Evolutionary conservation across 1,140 invertebrate genomes (phyloP).

Genomic region (Calosoma granatense): DNA sequence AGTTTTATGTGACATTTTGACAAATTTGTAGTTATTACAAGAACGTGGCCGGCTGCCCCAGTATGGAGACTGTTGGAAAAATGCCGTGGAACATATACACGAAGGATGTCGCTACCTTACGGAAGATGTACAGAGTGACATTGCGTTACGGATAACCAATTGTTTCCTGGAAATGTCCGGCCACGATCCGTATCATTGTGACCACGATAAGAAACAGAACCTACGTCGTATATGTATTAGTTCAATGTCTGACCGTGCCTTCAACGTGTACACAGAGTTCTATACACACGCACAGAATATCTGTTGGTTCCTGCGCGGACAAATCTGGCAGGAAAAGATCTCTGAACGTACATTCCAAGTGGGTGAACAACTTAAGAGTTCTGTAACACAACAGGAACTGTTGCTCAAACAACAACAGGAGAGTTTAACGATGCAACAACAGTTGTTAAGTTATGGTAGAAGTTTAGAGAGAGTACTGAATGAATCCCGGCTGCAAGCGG

Average conservation of each 20-base stretch:
- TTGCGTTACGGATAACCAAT: slow-evolving; percentile 53
- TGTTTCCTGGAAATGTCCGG: slow-evolving; percentile 56
- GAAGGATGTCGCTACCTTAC: slow-evolving; percentile 45
- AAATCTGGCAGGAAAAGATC: slow-evolving; percentile 55
- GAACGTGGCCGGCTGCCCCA: slow-evolving; percentile 35
- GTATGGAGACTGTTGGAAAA: slow-evolving; percentile 53
- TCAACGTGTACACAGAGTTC: slow-evolving; percentile 52
- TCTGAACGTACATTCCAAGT: slow-evolving; percentile 34
- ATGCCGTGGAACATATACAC: slow-evolving; percentile 42
- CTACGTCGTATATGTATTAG: slow-evolving; percentile 42
- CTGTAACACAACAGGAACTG: slow-evolving; percentile 27
- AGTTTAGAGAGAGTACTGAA: slow-evolving; percentile 35
- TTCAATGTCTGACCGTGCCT: slow-evolving; percentile 45
- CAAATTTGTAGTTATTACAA: slow-evolving; percentile 25
- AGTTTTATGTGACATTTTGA: not conserved
- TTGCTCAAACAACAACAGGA: slow-evolving; percentile 44
- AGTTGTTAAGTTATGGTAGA: slow-evolving; percentile 39
- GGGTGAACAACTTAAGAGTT: slow-evolving; percentile 26
- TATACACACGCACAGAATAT: slow-evolving; percentile 60
- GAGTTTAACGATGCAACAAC: slow-evolving; percentile 44
- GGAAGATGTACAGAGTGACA: slow-evolving; percentile 46
- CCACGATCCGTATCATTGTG: slow-evolving; percentile 41
- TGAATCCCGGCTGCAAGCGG: slow-evolving; percentile 18
- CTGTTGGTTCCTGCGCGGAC: slow-evolving; percentile 53
- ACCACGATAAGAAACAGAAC: slow-evolving; percentile 30